Evolutionary conservation across 1,140 invertebrate species (phyloP), one percentile per base, ranked within the genome.

Genomic region (Triops cancriformis): DNA sequence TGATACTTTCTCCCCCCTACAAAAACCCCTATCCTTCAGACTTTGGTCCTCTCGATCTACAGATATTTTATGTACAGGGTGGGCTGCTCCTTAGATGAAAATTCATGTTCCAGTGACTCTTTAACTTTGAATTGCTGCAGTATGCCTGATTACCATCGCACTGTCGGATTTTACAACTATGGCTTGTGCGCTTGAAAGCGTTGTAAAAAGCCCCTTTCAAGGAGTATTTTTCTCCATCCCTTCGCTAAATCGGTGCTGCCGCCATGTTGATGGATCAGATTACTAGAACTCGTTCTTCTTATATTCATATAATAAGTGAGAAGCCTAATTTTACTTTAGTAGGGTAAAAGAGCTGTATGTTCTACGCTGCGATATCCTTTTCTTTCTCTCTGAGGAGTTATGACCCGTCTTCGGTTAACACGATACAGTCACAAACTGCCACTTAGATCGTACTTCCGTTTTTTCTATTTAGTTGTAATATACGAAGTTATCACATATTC

Each of bases 101-200:
- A 64, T 64, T 64, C 51, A 23, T 64, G 18, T 64, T 64, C 51
- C 51, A 18, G 6, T n/a, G 51, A 64, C 51, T 64, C n/a, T 64
- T 23, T 64, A 64, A 64, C 14, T 18, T 64, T 18, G 23, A 64
- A 64, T 64, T 64, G 51, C 51, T 23, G 31, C 31, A 37, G 51
- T 64, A 64, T 64, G 14, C 18, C 10, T 64, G 51, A 64, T 64
- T 23, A 18, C 51, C 6, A 64, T 64, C 51, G 23, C 14, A 64
- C 51, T n/a, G 51, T 64, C 51, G 51, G 51, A 18, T 64, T 64
- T 64, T 64, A 64, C 23, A 64, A 18, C 51, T 64, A 64, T 64
- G 51, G 51, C 51, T 64, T 64, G 51, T 64, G 51, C 51, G 51
- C 51, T 64, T 64, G 51, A 64, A 64, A 64, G 51, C 51, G 23